These are phyloP conservation scores for Cerastis rubricosa DNA, from an alignment of 2,888 invertebrate genomes.

Conservation along the genomic window DNA sequence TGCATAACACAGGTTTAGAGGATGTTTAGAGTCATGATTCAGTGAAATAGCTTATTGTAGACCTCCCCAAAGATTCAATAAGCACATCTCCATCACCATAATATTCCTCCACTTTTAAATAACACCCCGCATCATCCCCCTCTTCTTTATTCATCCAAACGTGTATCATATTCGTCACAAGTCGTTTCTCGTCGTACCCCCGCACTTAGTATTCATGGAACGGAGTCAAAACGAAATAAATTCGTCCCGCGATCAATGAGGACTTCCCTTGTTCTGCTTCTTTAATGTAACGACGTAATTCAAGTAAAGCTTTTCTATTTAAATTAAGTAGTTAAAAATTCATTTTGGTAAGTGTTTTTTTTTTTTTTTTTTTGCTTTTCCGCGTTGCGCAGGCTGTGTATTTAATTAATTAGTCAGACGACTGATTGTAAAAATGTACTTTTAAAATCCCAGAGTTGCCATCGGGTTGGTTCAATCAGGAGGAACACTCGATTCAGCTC, in stretches of 20 bases:
- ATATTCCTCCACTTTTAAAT: slow-evolving; percentile 22
- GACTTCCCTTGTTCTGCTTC: slow-evolving; percentile 39
- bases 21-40: too few species aligned
- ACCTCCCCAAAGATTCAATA: slow-evolving; percentile 6
- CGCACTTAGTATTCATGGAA: slow-evolving; percentile 58
- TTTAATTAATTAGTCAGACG: not conserved
- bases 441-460: not conserved
- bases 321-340: slow-evolving; percentile 36
- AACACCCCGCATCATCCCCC: slow-evolving; percentile 13
- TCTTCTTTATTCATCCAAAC: slow-evolving; percentile 36
- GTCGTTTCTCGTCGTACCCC: slow-evolving; percentile 21
- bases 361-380: slow-evolving; percentile 14
- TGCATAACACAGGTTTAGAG: too few species aligned
- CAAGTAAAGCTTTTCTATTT: slow-evolving; percentile 42
- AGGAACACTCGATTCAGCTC: not conserved
- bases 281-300: slow-evolving; percentile 44
- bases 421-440: not conserved
- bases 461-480: not conserved
- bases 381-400: not conserved
- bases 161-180: slow-evolving; percentile 47
- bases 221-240: slow-evolving; percentile 57
- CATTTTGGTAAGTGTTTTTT: slow-evolving; percentile 48
- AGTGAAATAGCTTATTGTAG: not conserved
- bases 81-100: slow-evolving; percentile 1
- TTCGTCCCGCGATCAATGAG: slow-evolving; percentile 56